Percentiles rank a stretch among this genome's conserved stretches.
Evolutionary conservation across 2,888 invertebrate species (phyloP).

Genomic region (Synanthedon formicaeformis): DNA sequence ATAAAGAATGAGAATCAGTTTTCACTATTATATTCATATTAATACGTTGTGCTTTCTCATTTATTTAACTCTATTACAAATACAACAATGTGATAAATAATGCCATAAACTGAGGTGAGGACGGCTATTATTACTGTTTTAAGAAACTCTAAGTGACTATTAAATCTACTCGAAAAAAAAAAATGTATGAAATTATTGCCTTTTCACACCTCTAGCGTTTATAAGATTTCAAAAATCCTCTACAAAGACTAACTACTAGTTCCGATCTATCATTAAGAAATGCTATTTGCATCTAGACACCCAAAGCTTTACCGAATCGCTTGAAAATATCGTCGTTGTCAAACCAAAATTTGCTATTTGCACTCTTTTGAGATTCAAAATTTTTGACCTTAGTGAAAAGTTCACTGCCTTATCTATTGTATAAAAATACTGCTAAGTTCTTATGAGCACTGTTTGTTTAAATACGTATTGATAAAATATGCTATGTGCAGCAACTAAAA

Average conservation of each 20-base stretch:
- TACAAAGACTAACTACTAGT: constrained; percentile 34
- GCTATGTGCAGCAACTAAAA: too few species aligned
- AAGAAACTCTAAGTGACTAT: constrained; percentile 1
- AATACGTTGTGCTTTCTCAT: neutral
- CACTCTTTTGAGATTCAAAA: too few species aligned
- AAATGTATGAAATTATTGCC: constrained; percentile 1
- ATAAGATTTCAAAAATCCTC: constrained; percentile 20
- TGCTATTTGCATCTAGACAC: constrained; percentile 33
- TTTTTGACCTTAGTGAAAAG: too few species aligned
- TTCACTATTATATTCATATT: neutral
- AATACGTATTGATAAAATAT: too few species aligned
- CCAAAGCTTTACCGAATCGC: constrained; percentile 36
- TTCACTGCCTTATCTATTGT: too few species aligned
- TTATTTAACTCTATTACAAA: neutral
- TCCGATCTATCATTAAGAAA: constrained; percentile 23
- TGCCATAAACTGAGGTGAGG: constrained; percentile 1
- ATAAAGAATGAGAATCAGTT: neutral
- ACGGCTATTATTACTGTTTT: constrained; percentile 7
- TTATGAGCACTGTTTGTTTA: too few species aligned
- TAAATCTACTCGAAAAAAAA: neutral
- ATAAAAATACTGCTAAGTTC: too few species aligned
- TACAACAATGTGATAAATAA: neutral
- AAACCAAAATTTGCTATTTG: too few species aligned
- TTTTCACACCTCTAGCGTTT: neutral
- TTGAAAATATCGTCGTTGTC: neutral